Conservation (phyloP, 23 tunicate species). For the Diplosoma virens region DNA sequence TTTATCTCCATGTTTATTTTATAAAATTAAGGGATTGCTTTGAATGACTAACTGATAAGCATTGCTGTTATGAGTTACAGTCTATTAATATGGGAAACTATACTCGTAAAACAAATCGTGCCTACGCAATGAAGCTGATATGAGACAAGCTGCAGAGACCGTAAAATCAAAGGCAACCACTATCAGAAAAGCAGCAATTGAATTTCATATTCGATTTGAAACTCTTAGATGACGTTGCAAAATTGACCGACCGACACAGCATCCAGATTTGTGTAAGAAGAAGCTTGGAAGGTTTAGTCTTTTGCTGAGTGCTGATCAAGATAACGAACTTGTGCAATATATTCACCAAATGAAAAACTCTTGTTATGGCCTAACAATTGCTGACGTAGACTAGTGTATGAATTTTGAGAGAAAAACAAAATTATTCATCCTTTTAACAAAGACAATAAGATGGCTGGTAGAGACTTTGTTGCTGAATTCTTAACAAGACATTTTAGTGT, state of each 20-base stretch:
- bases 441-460: conserved; percentile 13
- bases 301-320: neutral
- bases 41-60: too few species aligned
- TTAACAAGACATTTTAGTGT: neutral
- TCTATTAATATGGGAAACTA: neutral
- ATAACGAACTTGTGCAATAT: conserved; percentile 1
- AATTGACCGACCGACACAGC: neutral
- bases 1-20: too few species aligned
- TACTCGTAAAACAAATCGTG: conserved; percentile 11
- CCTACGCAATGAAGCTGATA: conserved; percentile 1
- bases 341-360: neutral
- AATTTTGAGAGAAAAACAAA: neutral
- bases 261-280: conserved; percentile 10
- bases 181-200: neutral
- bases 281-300: neutral
- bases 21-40: too few species aligned
- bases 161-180: too few species aligned
- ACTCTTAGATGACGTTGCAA: neutral
- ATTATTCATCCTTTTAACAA: neutral
- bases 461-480: conserved; percentile 7
- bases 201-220: conserved; percentile 2
- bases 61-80: neutral
- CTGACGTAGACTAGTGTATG: neutral
- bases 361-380: conserved; percentile 12
- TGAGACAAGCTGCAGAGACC: neutral